Base-by-base conservation (phyloP, 2,113 vertebrate species). In the Misgurnus mizolepis region DNA sequence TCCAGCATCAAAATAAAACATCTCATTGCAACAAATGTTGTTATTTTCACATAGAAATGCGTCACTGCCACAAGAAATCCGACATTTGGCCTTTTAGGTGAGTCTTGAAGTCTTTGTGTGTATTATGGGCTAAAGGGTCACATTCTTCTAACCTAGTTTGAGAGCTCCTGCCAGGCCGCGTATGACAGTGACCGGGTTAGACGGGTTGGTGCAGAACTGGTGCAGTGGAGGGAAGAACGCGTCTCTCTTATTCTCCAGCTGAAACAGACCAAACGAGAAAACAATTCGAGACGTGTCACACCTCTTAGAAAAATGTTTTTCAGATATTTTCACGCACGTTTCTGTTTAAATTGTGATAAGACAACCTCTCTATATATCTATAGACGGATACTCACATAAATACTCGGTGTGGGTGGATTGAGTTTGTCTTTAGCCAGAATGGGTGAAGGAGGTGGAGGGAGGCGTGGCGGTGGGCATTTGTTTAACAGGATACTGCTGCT, bases 111-210 rank as follows among this genome's bases (percentile, higher is more conserved):
- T 5, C 14, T n/a, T 15, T 0, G 40, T 8, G 65, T 45, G 65
- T n/a, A 7, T 11, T 15, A 14, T 8, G 12, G 5, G 18, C 7
- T n/a, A 7, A n/a, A 1, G 12, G 9, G 34, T 50, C 40, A 17
- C 40, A 64, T 7, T 3, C 6, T 15, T 69, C 86, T 76, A 84
- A 94, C 93, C 93, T 77, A 94, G 92, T 91, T 99, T 99, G 90
- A 99, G 96, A 60, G 97, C 96, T 92, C 98, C 98, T 84, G 98
- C 98, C 92, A 99, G 95, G 91, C 98, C 98, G 92, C 98, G 92
- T 90, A 99, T 99, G 93, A 99, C 97, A 67, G 98, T 99, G 93
- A 99, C 97, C 55, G 98, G 98, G 92, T 98, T 99, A 92, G 96
- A 95, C 79, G 96, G 95, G 93, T 98, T 99, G 90, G 96, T 99